Conservation (phyloP, 1,140 invertebrate species). For the Papilio dardanus region DNA sequence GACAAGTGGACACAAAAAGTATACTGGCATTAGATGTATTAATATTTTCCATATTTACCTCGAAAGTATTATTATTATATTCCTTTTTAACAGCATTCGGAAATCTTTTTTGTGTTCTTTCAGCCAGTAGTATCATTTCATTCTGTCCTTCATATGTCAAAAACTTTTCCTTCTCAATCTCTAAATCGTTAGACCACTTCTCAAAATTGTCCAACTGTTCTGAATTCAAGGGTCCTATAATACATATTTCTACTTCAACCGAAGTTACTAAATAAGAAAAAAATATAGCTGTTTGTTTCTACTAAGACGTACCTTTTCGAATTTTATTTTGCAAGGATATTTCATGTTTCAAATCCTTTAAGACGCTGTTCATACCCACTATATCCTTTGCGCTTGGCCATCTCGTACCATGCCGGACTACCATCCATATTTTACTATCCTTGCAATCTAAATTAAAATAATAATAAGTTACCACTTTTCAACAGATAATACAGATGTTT, state of each 20-base stretch:
- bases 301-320: conserved; percentile 55
- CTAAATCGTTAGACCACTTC: conserved; percentile 59
- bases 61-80: conserved; percentile 65
- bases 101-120: conserved; percentile 71
- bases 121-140: conserved; percentile 72
- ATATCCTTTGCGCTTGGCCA: conserved; percentile 68
- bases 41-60: conserved; percentile 45
- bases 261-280: not conserved
- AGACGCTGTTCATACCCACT: conserved; percentile 50
- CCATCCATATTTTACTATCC: conserved; percentile 72
- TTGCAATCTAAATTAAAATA: conserved; percentile 60
- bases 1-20: too few relatives aligned
- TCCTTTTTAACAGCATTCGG: conserved; percentile 66
- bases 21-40: not conserved
- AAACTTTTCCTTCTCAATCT: conserved; percentile 59
- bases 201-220: conserved; percentile 59
- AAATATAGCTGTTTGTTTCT: not conserved
- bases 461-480: conserved; percentile 20
- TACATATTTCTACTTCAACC: not conserved
- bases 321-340: conserved; percentile 56
- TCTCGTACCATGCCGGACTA: conserved; percentile 71
- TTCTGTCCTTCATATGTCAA: conserved; percentile 70
- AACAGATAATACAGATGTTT: not conserved
- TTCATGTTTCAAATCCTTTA: conserved; percentile 64
- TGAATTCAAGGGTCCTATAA: conserved; percentile 59